Evolutionary conservation across 1,140 invertebrate species (phyloP).

Genomic region (Bactericera cockerelli): DNA sequence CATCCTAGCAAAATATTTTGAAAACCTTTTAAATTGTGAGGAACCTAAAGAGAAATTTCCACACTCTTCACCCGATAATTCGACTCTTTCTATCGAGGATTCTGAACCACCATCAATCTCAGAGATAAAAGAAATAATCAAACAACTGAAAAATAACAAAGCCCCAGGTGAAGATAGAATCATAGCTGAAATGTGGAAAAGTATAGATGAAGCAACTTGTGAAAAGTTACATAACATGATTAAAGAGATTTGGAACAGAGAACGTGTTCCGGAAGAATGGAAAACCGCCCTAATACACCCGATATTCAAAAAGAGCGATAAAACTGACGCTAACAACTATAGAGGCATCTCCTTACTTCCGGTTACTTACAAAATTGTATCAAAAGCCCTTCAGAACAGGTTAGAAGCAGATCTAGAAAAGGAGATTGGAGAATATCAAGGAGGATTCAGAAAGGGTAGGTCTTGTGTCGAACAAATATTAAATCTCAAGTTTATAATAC

Average conservation of each 20-base stretch:
- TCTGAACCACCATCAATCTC: background rate
- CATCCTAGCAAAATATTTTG: conserved; percentile 16
- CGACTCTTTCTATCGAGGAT: background rate
- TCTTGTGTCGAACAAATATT: no score
- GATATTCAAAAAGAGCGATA: no score
- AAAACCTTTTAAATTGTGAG: conserved; percentile 15
- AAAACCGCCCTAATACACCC: conserved; percentile 18
- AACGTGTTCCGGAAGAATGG: conserved; percentile 22
- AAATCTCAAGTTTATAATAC: no score
- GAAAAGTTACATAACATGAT: background rate
- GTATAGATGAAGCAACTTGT: background rate
- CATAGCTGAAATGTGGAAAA: conserved; percentile 17
- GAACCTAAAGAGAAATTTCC: conserved; percentile 1
- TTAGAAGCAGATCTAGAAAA: no score
- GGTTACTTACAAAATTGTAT: no score
- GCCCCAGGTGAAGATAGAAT: conserved; percentile 8
- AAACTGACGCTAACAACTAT: no score
- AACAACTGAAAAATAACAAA: conserved; percentile 18
- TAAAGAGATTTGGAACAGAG: conserved; percentile 11
- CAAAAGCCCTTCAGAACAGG: no score
- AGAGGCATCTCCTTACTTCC: no score
- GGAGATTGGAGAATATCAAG: no score
- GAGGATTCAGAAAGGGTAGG: no score
- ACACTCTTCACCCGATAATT: no score
- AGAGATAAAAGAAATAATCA: conserved; percentile 14